These are phyloP conservation scores for Falco concolor DNA, from an alignment of 2,797 vertebrate species.

Conservation along the genomic window DNA sequence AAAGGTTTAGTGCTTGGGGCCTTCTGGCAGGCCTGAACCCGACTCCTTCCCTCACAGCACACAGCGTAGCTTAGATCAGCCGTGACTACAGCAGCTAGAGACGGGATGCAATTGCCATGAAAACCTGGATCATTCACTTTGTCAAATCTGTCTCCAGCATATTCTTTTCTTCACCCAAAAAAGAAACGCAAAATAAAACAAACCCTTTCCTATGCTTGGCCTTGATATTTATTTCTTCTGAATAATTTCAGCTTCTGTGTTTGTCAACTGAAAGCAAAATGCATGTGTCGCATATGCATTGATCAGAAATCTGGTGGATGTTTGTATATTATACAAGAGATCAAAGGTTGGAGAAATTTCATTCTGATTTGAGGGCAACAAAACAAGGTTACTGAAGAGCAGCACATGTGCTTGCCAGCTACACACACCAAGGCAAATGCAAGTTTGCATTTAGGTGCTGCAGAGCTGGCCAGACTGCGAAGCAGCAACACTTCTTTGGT, in stretches of 20 bases:
- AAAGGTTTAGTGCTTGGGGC: neutral
- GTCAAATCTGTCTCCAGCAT: neutral
- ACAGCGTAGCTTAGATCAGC: neutral
- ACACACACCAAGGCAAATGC: neutral
- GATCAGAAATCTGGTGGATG: neutral
- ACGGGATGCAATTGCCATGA: neutral
- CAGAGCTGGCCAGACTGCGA: neutral
- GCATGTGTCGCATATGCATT: fast-evolving
- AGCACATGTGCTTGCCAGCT: neutral
- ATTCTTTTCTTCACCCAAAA: neutral
- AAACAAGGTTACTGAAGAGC: neutral
- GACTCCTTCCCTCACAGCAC: neutral
- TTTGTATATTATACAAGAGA: neutral
- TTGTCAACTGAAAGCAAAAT: neutral
- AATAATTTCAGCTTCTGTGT: neutral
- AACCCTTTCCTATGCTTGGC: neutral
- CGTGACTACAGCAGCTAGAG: neutral
- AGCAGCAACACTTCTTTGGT: neutral
- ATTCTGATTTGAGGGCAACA: neutral
- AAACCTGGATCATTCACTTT: neutral
- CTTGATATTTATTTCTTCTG: neutral
- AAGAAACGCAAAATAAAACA: neutral
- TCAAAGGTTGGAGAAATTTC: neutral
- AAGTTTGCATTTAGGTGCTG: neutral
- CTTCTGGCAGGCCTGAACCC: neutral